phyloP scores from a whole-genome alignment of 2,888 invertebrate species.

The Blastobasis lacticolella region DNA sequence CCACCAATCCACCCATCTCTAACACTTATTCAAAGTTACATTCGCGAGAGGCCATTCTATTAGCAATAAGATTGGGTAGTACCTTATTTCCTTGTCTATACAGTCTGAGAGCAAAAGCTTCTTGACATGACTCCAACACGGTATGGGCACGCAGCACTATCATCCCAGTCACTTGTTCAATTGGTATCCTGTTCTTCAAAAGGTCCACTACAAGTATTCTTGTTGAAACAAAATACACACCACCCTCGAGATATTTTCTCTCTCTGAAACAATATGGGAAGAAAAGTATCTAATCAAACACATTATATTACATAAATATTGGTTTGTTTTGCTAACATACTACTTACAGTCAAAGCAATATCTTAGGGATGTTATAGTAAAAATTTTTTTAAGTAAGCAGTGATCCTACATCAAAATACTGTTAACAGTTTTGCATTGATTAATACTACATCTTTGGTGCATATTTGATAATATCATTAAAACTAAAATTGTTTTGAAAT shows the following conservation, averaged over 20 bases:
- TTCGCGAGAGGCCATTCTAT: too few relatives aligned
- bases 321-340: background rate
- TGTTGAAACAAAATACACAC: slow-evolving; percentile 94
- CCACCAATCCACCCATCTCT: too few relatives aligned
- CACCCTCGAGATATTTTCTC: slow-evolving; percentile 91
- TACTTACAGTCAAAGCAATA: too few relatives aligned
- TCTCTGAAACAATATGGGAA: slow-evolving; percentile 66
- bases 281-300: background rate
- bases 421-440: too few relatives aligned
- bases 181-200: slow-evolving; percentile 91
- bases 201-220: slow-evolving; percentile 97
- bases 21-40: too few relatives aligned
- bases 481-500: too few relatives aligned
- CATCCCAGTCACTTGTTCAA: slow-evolving; percentile 91
- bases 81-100: slow-evolving; percentile 94
- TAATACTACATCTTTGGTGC: too few relatives aligned
- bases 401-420: too few relatives aligned
- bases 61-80: slow-evolving; percentile 1
- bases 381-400: too few relatives aligned
- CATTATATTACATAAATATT: background rate
- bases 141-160: slow-evolving; percentile 92
- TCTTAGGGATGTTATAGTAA: too few relatives aligned
- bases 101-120: slow-evolving; percentile 94
- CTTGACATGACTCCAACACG: slow-evolving; percentile 92
- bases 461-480: too few relatives aligned